These are phyloP conservation scores for Cyclopterus lumpus DNA, from an alignment of 2,797 vertebrate species.

Conservation along the genomic window DNA sequence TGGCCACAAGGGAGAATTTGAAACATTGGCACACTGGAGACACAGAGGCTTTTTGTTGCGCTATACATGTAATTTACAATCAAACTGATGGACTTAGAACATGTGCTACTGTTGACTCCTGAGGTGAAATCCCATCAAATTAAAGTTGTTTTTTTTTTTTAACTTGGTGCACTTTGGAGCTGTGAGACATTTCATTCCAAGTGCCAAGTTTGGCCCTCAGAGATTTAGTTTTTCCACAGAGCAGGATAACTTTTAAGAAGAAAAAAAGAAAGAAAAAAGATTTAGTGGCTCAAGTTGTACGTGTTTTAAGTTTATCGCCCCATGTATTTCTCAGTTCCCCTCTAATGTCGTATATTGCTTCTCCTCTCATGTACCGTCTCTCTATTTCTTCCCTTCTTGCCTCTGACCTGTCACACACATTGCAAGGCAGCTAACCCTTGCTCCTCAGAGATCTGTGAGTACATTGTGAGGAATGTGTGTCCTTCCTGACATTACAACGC, in stretches of 20 bases:
- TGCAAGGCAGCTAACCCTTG: conserved; percentile 47
- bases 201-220: conserved; percentile 36
- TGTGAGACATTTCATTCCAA: conserved; percentile 28
- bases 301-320: conserved; percentile 4
- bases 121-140: conserved; percentile 60
- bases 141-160: conserved; percentile 8
- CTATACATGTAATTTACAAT: conserved; percentile 76
- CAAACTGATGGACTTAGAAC: conserved; percentile 67
- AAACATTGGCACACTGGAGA: conserved; percentile 65
- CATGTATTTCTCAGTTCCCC: conserved; percentile 10
- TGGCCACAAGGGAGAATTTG: conserved; percentile 75
- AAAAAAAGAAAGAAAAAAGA: background rate
- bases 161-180: conserved; percentile 37
- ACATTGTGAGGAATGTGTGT: conserved; percentile 80
- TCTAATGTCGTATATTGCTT: conserved; percentile 3
- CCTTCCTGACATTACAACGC: conserved; percentile 84
- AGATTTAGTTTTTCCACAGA: conserved; percentile 38
- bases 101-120: conserved; percentile 70
- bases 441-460: conserved; percentile 78
- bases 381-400: conserved; percentile 23
- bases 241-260: conserved; percentile 35
- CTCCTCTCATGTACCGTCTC: conserved; percentile 38
- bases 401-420: conserved; percentile 66
- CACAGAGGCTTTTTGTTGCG: conserved; percentile 68
- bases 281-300: conserved; percentile 21